Evolutionary conservation across 2,888 invertebrate species (phyloP).

Genomic region (Aporophyla lueneburgensis): DNA sequence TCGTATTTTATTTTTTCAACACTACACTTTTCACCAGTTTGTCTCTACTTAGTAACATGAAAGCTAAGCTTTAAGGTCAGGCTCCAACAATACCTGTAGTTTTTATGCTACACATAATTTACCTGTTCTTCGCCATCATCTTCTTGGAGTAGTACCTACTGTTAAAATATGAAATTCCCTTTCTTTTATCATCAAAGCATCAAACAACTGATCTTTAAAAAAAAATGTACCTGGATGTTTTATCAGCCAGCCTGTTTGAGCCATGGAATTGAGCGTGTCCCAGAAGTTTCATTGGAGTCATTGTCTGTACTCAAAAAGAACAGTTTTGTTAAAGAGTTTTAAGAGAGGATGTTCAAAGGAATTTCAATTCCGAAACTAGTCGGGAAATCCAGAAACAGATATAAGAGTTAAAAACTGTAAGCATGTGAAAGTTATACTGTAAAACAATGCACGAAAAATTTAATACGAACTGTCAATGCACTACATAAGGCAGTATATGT

Average conservation of each 20-base stretch:
- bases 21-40: not conserved
- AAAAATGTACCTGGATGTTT: constrained; percentile 70
- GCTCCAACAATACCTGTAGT: no score
- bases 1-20: not conserved
- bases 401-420: not conserved
- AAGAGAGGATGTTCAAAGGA: no score
- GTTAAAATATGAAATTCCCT: not conserved
- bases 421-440: not conserved
- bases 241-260: constrained; percentile 72
- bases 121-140: not conserved
- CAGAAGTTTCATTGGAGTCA: constrained; percentile 70
- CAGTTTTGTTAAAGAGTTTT: not conserved
- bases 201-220: not conserved
- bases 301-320: constrained; percentile 27
- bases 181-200: not conserved
- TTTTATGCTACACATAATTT: not conserved
- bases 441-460: not conserved
- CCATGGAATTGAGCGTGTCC: constrained; percentile 79
- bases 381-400: not conserved
- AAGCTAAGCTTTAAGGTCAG: not conserved
- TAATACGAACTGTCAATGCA: not conserved
- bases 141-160: no score
- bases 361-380: not conserved
- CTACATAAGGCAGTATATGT: not conserved
- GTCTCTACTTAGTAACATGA: not conserved